phyloP scores from a whole-genome alignment of 2,888 invertebrate genomes.

The Smittia aterrima region DNA sequence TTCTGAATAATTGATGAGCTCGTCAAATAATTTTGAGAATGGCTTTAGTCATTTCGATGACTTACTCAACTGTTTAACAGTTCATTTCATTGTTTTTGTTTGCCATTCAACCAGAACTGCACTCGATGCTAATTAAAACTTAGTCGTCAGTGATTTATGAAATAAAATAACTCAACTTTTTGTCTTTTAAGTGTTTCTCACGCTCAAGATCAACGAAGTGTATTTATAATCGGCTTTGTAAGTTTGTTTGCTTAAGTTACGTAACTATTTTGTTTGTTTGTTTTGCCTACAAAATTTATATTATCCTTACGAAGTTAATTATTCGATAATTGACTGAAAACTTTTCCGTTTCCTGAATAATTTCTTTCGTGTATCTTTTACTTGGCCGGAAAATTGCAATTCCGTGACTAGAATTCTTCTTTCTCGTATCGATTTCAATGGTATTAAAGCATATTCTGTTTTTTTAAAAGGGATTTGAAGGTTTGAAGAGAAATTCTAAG shows the following conservation, averaged over 20 bases:
- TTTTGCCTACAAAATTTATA: background rate
- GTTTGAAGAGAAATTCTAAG: background rate
- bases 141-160: no score
- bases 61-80: background rate
- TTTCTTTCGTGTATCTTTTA: background rate
- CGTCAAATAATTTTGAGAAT: no score
- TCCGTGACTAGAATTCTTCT: conserved; percentile 11
- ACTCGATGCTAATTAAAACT: no score
- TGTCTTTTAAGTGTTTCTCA: background rate
- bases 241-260: background rate
- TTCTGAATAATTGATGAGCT: background rate
- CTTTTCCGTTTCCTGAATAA: background rate
- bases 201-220: background rate
- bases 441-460: background rate
- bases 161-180: no score
- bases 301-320: background rate
- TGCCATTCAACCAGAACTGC: background rate
- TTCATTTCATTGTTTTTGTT: background rate
- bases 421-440: no score
- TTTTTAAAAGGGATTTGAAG: background rate
- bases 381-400: background rate
- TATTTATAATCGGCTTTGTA: background rate
- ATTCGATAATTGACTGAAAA: conserved; percentile 26
- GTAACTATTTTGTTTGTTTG: background rate
- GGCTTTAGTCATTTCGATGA: no score